A percentile compares a stretch with the other conserved stretches of the same genome.
Evolutionary conservation across 2,888 invertebrate genomes (phyloP).

Genomic region (Eupithecia pulchellata): DNA sequence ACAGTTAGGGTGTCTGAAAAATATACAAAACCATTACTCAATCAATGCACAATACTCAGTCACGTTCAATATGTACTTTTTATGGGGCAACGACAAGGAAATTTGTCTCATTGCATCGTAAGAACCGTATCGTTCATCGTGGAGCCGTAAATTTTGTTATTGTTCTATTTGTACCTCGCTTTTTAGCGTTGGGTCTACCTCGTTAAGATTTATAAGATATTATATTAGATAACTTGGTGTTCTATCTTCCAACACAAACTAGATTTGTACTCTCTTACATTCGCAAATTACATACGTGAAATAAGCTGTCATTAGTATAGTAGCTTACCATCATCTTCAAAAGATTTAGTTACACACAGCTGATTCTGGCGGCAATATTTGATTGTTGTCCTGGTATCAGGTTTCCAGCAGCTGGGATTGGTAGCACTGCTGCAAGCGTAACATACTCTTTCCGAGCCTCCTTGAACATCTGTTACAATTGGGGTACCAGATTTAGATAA

Average conservation of each 20-base stretch:
- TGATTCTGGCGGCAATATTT: conserved; percentile 69
- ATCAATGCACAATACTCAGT: no score
- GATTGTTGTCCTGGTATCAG: conserved; percentile 64
- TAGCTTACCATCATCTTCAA: conserved; percentile 57
- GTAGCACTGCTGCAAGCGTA: conserved; percentile 69
- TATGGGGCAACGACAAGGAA: background rate
- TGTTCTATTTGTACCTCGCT: background rate
- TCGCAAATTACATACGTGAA: no score
- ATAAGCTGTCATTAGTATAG: background rate
- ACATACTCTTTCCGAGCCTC: conserved; percentile 60
- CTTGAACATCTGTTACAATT: background rate
- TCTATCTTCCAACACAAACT: no score
- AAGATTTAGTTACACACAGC: conserved; percentile 67
- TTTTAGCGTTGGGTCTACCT: background rate
- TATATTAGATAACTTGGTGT: background rate
- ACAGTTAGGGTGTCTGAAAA: conserved; percentile 61
- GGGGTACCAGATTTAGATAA: background rate
- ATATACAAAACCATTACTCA: background rate
- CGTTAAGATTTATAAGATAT: background rate
- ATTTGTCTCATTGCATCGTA: background rate
- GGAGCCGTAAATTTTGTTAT: background rate
- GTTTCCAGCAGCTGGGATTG: conserved; percentile 65
- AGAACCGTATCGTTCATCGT: background rate
- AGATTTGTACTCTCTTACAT: no score
- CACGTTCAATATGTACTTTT: background rate